Base-by-base conservation (phyloP, 2,797 vertebrate species). In the Pangasius krempfi region DNA sequence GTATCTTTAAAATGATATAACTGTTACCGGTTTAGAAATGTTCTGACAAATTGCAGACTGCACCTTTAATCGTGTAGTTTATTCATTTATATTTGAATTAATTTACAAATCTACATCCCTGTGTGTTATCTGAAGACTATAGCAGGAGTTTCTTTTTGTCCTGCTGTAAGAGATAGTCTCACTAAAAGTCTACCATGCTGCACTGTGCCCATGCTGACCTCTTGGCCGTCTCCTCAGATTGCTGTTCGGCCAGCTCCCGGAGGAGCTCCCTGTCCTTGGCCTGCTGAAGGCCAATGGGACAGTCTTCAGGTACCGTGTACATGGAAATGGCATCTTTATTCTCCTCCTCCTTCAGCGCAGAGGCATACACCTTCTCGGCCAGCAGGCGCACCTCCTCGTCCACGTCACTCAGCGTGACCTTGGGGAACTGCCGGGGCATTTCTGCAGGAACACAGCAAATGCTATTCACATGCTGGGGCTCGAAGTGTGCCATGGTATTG, bases 321-420 rank as follows among this genome's bases (percentile, higher is more conserved):
- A 99, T 93, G 0, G 98, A 97, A 89, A 98, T 78, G 1, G 93
- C 96, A 90, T 98, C 96, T 91, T 98, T 98, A 93, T 92, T 97
- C 94, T 97, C 96, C 89, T 99, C 97, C 91, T 98, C 97, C 86
- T 96, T 96, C 37, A 99, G 96, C 5, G 98, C 98, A 3, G 97
- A 98, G 86, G 97, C 97, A 40, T 97, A 99, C 8, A 99, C 98
- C 92, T 97, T 98, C 94, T 99, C 98, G 0, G 98, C 98, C 76
- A 97, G 87, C 87, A 97, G 95, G 5, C 98, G 95, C 10, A 99
- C 96, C 0, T 95, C 96, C 93, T 99, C 98, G 0, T 99, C 97
- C 89, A 96, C 95, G 83, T 98, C 97, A 0, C 95, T 97, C 89
- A 98, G 95, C 18, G 96, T 97, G 86, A 98, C 93, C 91, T 95